Conservation (phyloP, 2,888 invertebrate species). For the Mythimna albipuncta region DNA sequence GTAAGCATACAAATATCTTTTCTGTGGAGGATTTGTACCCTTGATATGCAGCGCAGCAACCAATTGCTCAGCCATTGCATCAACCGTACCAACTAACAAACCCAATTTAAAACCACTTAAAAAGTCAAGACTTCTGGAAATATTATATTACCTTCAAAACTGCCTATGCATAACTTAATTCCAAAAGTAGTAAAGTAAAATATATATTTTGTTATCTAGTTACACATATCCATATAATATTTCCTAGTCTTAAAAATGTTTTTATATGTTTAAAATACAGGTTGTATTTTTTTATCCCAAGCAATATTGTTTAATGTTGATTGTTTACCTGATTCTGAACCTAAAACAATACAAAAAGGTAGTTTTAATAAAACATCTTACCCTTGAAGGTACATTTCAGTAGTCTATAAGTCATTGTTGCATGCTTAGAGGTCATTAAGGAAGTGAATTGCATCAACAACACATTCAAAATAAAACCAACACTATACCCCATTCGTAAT, state of each 20-base stretch:
- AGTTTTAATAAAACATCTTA: constrained; percentile 49
- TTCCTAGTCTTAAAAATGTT: constrained; percentile 45
- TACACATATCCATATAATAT: constrained; percentile 9
- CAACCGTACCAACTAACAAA: not conserved
- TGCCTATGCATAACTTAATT: not conserved
- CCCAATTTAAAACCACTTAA: not conserved
- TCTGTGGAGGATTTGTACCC: too few species aligned
- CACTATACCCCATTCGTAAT: not conserved
- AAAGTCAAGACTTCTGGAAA: not conserved
- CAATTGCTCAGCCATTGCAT: too few species aligned
- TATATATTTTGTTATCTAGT: not conserved
- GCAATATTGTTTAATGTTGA: constrained; percentile 47
- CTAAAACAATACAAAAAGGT: constrained; percentile 61
- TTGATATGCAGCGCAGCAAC: too few species aligned
- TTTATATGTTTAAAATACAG: constrained; percentile 29
- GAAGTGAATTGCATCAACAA: constrained; percentile 3
- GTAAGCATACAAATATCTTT: too few species aligned
- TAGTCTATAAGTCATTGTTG: constrained; percentile 16
- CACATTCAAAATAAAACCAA: not conserved
- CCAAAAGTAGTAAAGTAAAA: not conserved
- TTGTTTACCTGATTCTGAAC: constrained; percentile 55
- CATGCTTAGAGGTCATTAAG: not conserved
- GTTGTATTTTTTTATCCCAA: constrained; percentile 58
- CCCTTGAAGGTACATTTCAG: constrained; percentile 41
- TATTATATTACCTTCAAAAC: constrained; percentile 15